phyloP scores from a whole-genome alignment of 1,140 invertebrate genomes.

The Drosophila albomicans region DNA sequence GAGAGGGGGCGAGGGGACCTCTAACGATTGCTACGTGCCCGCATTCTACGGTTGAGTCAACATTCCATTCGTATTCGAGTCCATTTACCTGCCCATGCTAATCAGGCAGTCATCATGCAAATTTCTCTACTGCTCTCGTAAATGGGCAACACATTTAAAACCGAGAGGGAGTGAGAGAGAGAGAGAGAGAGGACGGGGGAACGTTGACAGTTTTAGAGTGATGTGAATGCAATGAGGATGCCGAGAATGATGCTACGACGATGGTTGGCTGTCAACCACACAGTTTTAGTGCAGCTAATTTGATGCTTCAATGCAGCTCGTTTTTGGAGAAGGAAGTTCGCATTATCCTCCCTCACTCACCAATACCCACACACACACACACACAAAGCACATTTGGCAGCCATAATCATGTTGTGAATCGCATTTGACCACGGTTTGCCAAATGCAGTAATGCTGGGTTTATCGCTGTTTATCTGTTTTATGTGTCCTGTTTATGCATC shows the following conservation, averaged over 20 bases:
- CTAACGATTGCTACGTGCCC: conserved; percentile 36
- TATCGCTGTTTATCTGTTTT: too few relatives aligned
- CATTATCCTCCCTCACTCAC: too few relatives aligned
- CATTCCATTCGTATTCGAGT: background rate
- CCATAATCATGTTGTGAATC: too few relatives aligned
- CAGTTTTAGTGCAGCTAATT: background rate
- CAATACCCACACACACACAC: too few relatives aligned
- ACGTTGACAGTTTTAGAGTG: background rate
- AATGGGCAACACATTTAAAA: background rate
- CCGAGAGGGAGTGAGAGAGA: too few relatives aligned
- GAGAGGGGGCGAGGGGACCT: background rate
- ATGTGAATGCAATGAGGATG: conserved; percentile 19
- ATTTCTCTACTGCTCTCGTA: background rate
- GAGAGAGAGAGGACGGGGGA: too few relatives aligned
- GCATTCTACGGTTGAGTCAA: background rate
- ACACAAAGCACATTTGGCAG: too few relatives aligned
- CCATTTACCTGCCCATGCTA: conserved; percentile 9
- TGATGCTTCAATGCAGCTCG: background rate
- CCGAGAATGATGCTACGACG: too few relatives aligned
- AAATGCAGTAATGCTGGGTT: too few relatives aligned
- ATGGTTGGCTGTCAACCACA: background rate
- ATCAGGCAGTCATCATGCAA: conserved; percentile 43
- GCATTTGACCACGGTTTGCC: too few relatives aligned
- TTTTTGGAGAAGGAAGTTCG: background rate
- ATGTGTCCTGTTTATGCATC: too few relatives aligned